Evolutionary conservation across 2,888 invertebrate genomes (phyloP), one percentile per base, ranked within the genome.

Genomic region (Pemphredon lugubris): DNA sequence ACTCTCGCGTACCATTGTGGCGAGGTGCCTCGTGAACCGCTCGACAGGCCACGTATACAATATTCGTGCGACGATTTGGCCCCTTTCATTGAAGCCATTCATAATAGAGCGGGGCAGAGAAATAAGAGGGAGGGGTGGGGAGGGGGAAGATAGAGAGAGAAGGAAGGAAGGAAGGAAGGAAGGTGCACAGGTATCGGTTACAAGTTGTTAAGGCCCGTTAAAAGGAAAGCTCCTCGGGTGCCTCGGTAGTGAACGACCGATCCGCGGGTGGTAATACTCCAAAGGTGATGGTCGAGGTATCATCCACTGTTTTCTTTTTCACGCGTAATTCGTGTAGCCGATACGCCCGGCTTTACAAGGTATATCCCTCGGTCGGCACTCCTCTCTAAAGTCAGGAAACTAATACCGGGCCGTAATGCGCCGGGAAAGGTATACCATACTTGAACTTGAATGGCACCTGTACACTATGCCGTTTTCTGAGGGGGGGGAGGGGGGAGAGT

Each of bases 101-200:
- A 59, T 53, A 55, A 48, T 61, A 54, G 16, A 21, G 34, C 4
- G 14, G 34, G 26, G 30, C 23, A 21, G 59, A 34, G 51, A 18
- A 16, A 21, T 20, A 42, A 34, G 32, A 44, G 30, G 54, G 51
- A n/a, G n/a, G n/a, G n/a, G n/a, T n/a, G n/a, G n/a, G 37, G 18
- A 13, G 21, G 1, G 9, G 23, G 39, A 47, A 34, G n/a, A n/a
- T 20, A 32, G 51, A 26, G 16, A 7, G n/a, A 40, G 39, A 57
- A 42, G 44, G 57, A 54, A 39, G 26, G 30, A 30, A 21, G 59
- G 30, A 55, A 18, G 16, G 18, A 26, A 42, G 26, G 32, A 44
- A 37, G 54, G 51, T 75, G 76, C 74, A 63, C 84, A 85, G 85
- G 84, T 85, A 86, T 86, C 86, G 82, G 82, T 86, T 86, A 86